Evolutionary conservation across 2,113 vertebrate genomes (phyloP).

Genomic region (Pimephales promelas): DNA sequence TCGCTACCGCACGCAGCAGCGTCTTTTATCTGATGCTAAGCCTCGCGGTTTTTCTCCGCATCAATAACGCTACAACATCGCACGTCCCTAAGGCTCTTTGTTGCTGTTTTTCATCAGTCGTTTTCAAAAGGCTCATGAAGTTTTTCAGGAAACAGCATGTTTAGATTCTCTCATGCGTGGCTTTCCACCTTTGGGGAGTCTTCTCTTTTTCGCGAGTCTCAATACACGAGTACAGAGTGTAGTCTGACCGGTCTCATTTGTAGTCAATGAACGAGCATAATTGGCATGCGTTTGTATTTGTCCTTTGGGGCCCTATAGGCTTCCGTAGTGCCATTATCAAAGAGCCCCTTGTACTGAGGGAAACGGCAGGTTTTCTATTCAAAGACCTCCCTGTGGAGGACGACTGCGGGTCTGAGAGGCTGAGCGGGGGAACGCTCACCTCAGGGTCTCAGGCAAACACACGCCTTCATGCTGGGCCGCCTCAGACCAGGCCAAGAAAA

Average conservation of each 20-base stretch:
- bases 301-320: constrained; percentile 40
- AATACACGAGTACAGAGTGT: constrained; percentile 12
- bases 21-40: constrained; percentile 31
- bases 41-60: not conserved
- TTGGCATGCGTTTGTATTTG: constrained; percentile 43
- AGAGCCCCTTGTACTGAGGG: constrained; percentile 34
- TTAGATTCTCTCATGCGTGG: constrained; percentile 36
- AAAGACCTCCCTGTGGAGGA: constrained; percentile 40
- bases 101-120: constrained; percentile 16
- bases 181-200: constrained; percentile 37
- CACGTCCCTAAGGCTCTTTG: constrained; percentile 14
- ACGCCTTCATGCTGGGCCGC: constrained; percentile 35
- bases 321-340: constrained; percentile 49
- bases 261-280: constrained; percentile 39
- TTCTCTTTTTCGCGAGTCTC: constrained; percentile 21
- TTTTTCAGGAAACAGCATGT: constrained; percentile 27
- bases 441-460: constrained; percentile 42
- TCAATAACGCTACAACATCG: not conserved
- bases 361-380: constrained; percentile 43
- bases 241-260: constrained; percentile 44
- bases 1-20: not conserved
- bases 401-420: constrained; percentile 23
- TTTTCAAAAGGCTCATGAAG: constrained; percentile 12
- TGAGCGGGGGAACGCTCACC: constrained; percentile 39
- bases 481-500: constrained; percentile 16